phyloP scores from a whole-genome alignment of 2,113 vertebrate genomes.

The Collichthys lucidus region DNA sequence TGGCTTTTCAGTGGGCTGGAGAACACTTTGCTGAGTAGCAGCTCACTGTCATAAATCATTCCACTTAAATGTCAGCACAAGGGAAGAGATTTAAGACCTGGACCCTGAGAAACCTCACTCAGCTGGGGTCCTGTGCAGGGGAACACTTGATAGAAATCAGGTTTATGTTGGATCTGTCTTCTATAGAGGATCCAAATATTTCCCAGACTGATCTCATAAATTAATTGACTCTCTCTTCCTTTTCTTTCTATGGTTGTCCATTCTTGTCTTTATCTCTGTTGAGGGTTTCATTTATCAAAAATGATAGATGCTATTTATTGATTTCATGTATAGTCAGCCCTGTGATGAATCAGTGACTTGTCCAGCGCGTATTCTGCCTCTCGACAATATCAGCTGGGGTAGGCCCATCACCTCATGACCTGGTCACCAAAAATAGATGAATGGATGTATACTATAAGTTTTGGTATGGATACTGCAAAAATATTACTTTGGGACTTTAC shows the following conservation, averaged over 20 bases:
- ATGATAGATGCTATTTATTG: neutral
- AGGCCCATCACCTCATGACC: too few species aligned
- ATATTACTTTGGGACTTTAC: neutral
- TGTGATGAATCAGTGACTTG: too few species aligned
- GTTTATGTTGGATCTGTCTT: slow-evolving; percentile 29
- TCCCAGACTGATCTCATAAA: slow-evolving; percentile 46
- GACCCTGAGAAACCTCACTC: slow-evolving; percentile 27
- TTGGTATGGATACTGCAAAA: neutral
- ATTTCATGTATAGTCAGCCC: neutral
- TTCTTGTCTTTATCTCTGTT: slow-evolving; percentile 4
- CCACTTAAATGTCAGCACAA: slow-evolving; percentile 41
- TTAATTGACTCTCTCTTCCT: slow-evolving; percentile 2
- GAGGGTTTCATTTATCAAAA: slow-evolving; percentile 2
- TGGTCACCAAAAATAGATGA: too few species aligned
- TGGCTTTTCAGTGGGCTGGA: slow-evolving; percentile 70
- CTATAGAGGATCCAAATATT: slow-evolving; percentile 32
- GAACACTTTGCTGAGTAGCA: slow-evolving; percentile 64
- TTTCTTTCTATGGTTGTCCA: neutral
- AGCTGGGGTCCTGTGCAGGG: slow-evolving; percentile 27
- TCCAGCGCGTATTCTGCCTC: too few species aligned
- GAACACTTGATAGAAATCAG: slow-evolving; percentile 16
- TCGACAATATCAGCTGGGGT: too few species aligned
- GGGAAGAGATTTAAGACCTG: slow-evolving; percentile 57
- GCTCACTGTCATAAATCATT: slow-evolving; percentile 62
- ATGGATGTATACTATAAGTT: too few species aligned